These are phyloP conservation scores for Grammomys dolichurus DNA, from an alignment of 2,113 vertebrate genomes.

Conservation along the genomic window DNA sequence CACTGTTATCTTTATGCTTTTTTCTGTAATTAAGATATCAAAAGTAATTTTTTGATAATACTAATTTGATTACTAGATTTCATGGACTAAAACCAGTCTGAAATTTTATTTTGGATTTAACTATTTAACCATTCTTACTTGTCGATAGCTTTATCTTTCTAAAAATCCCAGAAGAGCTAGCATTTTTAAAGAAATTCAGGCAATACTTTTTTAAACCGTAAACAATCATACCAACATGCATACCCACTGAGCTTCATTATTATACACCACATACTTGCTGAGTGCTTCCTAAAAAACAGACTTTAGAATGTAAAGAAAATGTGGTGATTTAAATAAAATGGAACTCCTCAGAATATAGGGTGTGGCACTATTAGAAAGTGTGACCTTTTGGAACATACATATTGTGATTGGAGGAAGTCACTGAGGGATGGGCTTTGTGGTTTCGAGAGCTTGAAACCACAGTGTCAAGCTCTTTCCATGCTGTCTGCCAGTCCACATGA, in stretches of 20 bases:
- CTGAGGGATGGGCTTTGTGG: neutral
- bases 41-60: neutral
- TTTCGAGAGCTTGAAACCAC: neutral
- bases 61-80: neutral
- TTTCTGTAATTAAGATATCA: neutral
- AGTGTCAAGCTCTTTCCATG: neutral
- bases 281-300: neutral
- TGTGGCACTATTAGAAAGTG: neutral
- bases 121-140: neutral
- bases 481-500: neutral
- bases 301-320: neutral
- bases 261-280: neutral
- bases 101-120: neutral
- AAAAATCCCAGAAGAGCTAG: neutral
- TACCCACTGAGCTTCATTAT: neutral
- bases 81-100: neutral
- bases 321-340: neutral
- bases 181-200: neutral
- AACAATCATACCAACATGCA: neutral
- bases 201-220: neutral
- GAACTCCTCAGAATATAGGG: neutral
- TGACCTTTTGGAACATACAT: neutral
- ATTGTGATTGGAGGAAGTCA: neutral
- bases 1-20: neutral
- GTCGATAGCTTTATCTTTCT: neutral